These are phyloP conservation scores for Bufo bufo DNA, from an alignment of 2,113 vertebrate species.

Conservation along the genomic window DNA sequence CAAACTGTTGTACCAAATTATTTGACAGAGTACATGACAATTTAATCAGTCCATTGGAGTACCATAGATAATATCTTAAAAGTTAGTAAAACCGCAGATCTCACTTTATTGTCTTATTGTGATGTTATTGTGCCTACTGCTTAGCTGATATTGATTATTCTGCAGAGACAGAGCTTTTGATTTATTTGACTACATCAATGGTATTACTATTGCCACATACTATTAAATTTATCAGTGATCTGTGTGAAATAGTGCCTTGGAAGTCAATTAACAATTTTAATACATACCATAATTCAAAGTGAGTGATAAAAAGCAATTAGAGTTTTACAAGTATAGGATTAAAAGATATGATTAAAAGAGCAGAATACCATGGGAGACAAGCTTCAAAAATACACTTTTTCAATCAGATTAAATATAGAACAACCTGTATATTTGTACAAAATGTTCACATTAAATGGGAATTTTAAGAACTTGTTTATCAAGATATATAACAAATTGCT, in stretches of 20 bases:
- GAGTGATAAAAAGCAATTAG: constrained; percentile 30
- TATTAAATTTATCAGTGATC: constrained; percentile 7
- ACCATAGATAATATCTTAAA: neutral
- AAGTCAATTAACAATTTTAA: constrained; percentile 30
- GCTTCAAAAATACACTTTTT: neutral
- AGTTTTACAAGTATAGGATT: constrained; percentile 20
- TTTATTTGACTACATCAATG: constrained; percentile 5
- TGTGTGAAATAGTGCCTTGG: neutral
- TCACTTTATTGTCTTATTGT: neutral
- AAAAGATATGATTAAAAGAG: neutral
- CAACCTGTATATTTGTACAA: neutral
- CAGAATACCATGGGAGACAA: neutral
- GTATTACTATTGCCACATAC: constrained; percentile 5
- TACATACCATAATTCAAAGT: constrained; percentile 21
- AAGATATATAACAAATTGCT: neutral
- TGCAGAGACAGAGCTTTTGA: neutral
- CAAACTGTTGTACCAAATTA: neutral
- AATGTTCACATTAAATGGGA: neutral
- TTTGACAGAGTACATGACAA: constrained; percentile 8
- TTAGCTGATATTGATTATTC: neutral
- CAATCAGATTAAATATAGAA: neutral
- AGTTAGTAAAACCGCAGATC: neutral
- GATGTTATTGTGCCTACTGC: neutral
- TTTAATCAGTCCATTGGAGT: neutral
- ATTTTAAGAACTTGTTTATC: neutral